phyloP scores from a whole-genome alignment of 2,888 invertebrate species.

The Neoaliturus tenellus region DNA sequence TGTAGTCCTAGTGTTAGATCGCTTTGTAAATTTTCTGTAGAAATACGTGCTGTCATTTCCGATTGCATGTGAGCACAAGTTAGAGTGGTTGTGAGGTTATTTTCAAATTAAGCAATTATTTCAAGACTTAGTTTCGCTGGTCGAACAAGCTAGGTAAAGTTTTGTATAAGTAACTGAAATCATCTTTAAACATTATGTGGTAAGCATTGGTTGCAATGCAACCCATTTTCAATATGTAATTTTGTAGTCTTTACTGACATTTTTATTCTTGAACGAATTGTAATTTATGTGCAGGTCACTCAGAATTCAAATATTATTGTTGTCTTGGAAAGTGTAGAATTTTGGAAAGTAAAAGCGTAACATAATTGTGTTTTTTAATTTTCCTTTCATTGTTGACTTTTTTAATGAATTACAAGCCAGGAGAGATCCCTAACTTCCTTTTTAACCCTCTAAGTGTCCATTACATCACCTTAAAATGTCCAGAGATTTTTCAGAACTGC shows the following conservation, averaged over 20 bases:
- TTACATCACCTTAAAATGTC: too few species aligned
- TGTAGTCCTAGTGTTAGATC: background rate
- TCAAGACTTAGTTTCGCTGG: conserved; percentile 38
- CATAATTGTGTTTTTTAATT: background rate
- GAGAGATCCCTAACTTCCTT: too few species aligned
- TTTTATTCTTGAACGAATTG: background rate
- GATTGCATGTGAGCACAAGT: conserved; percentile 16
- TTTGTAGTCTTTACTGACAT: background rate
- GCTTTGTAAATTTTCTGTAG: background rate
- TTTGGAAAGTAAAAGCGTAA: background rate
- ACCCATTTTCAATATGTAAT: background rate
- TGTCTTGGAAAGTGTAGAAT: conserved; percentile 20
- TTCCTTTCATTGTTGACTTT: too few species aligned
- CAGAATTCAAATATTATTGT: background rate
- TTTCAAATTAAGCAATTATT: conserved; percentile 13
- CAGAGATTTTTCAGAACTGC: too few species aligned
- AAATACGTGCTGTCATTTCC: background rate
- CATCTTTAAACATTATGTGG: background rate
- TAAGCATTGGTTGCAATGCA: background rate
- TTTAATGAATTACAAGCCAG: too few species aligned
- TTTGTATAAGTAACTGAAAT: background rate
- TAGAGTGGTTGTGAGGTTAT: conserved; percentile 7
- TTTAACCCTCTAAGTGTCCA: too few species aligned
- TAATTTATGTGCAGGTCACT: conserved; percentile 30
- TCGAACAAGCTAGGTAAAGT: conserved; percentile 23